Base-by-base conservation (phyloP, 2,888 invertebrate genomes). In the Pseudoips prasinana region DNA sequence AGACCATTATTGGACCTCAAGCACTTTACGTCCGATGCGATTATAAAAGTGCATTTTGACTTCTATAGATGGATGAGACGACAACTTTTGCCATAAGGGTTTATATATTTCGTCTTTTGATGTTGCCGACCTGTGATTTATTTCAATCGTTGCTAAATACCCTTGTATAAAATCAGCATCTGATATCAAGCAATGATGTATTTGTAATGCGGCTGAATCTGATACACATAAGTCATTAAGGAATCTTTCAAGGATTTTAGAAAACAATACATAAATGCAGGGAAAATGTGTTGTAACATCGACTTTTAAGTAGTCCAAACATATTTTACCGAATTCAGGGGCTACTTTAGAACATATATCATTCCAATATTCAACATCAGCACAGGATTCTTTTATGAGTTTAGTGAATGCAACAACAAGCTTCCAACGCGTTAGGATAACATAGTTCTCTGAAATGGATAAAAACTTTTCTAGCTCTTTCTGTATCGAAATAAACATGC, bases 191-290 rank as follows among this genome's bases (percentile, higher is more conserved):
- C 40, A 31, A 31, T 64, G 58, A 26, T 50, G 62, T 25, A 71
- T 44, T 29, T 25, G 22, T n/a, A 61, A 36, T 8, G 34, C 40
- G 7, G 29, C 24, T 5, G 7, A 7, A 7, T 20, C 20, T 7
- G 20, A n/a, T 2, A 3, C 2, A n/a, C n/a, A 5, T n/a, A 20
- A 20, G n/a, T 20, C 20, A 7, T 20, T 7, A 2, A 20, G 7
- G 7, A 62, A 23, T 1, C 8, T 9, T 3, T 22, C 19, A 7
- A 81, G 46, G 28, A 56, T 62, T 27, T 61, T 64, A 2, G 60
- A 41, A 43, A 69, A 83, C 7, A 73, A 43, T 17, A 58, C 42
- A 32, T 77, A 75, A 48, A 82, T 74, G 8, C 68, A 66, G 1
- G 78, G 42, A 44, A 75, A 79, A 39, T 66, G 58, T 10, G 41